Evolutionary conservation across 2,888 invertebrate species (phyloP), one percentile per base, ranked within the genome.

Genomic region (Agrilus mali): DNA sequence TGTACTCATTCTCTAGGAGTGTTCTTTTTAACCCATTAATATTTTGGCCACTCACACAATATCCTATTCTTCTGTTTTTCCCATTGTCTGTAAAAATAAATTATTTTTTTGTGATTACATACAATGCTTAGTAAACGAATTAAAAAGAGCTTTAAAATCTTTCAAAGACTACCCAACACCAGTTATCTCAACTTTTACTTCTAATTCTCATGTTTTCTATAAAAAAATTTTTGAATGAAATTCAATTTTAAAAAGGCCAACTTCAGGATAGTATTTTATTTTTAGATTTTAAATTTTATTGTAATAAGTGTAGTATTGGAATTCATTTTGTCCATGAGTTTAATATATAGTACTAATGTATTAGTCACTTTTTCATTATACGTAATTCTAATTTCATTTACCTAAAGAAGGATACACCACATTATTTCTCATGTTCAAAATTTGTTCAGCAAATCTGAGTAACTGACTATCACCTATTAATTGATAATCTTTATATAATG

Each of bases 11-110:
- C 8, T 37, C 13, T 22, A 13, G 4, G 2, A 48, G 13, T 12
- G 44, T 33, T 16, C 33, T 12, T 36, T 33, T 31, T 7, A 46
- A 27, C 2, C 46, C 46, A 34, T 14, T 20, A 2, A 46, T 41
- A 33, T 42, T 48, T 27, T 48, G 48, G 14, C 48, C 48, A 33
- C 48, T 46, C 2, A 48, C 44, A 20, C 48, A 48, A 33, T 48
- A 48, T 7, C 44, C 44, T 4, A 48, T 13, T 16, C 41, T 13
- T 13, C 44, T 36, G 8, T 14, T 10, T 20, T 33, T 42, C 17
- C 12, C 27, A 35, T 35, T 35, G 10, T 35, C 42, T 35, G 17
- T 22, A 41, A 38, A 16, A n/a, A 13, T 35, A 35, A 34, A 34
- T 7, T 2, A 4, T 33, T n/a, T 33, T 33, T 33, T 4, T 33